Conservation (phyloP, 2,113 vertebrate species). For the Chionodraco myersi region DNA sequence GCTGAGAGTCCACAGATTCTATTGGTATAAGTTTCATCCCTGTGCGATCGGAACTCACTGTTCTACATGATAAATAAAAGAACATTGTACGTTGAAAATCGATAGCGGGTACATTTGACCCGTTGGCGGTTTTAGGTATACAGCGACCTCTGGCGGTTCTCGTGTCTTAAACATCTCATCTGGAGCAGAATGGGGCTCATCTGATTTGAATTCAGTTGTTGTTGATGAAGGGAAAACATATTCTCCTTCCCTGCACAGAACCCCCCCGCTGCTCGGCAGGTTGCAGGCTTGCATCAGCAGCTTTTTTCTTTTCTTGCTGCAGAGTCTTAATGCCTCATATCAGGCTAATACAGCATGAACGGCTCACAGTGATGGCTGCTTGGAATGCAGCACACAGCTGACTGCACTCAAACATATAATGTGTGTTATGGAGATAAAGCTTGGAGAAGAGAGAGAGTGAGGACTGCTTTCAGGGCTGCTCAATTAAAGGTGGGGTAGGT, state of each 20-base stretch:
- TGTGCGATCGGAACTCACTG: no score
- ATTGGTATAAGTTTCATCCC: no score
- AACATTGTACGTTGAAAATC: no score
- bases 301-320: not conserved
- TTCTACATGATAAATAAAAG: no score
- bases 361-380: constrained; percentile 30
- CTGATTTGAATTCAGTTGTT: constrained; percentile 3
- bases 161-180: constrained; percentile 3
- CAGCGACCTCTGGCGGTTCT: no score
- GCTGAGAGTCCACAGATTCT: no score
- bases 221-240: not conserved
- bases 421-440: constrained; percentile 29
- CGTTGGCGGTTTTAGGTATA: no score
- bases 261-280: constrained; percentile 28
- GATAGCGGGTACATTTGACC: no score
- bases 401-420: constrained; percentile 21
- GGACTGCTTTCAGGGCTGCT: constrained; percentile 7
- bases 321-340: constrained; percentile 8
- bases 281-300: not conserved
- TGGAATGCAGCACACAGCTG: constrained; percentile 32
- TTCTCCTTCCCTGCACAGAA: not conserved
- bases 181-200: constrained; percentile 35
- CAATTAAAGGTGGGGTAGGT: no score
- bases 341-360: constrained; percentile 18
- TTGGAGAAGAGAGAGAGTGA: constrained; percentile 29